Base-by-base conservation (phyloP, 1,140 invertebrate genomes). In the Ceratosolen solmsi region DNA sequence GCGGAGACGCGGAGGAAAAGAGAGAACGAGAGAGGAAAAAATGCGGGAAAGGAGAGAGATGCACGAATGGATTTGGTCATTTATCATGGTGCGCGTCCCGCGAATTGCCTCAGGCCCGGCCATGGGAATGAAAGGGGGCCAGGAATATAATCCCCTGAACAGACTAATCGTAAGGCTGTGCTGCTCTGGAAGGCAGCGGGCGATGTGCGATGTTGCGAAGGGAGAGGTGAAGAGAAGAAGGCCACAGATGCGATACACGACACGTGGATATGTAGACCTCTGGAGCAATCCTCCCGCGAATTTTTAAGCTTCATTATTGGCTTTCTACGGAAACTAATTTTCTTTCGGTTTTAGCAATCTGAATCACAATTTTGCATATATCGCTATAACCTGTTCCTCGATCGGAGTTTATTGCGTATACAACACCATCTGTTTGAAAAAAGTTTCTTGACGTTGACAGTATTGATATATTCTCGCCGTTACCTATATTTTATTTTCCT, bases 51-150 rank as follows among this genome's bases (percentile, higher is more conserved):
- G 89, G 38, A 70, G 77, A 38, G 65, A 60, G 68, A 88, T 87
- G 89, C 87, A 86, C 87, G 86, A 89, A 89, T 89, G 86, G 86
- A 89, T 91, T 91, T 88, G 88, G 88, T 91, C 90, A 89, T 91
- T 91, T 88, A 91, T 91, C 90, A 91, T 86, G 77, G 58, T 54
- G 60, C 20, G 85, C 82, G 83, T 86, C 87, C 86, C 85, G 82
- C 84, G 83, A 84, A 86, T 71, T 87, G 86, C 88, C 90, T 85
- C 84, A 85, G 87, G 88, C 83, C 84, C 73, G 74, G 84, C 83
- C 79, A 84, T 84, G 83, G 83, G 84, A 88, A 88, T 82, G 86
- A 87, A 86, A 88, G 85, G 86, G 86, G 86, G 74, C 82, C 85
- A 89, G 88, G 87, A 89, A 89, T 89, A 90, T 90, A 88, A 90